A percentile compares a stretch with the other conserved stretches of the same genome.
These are phyloP conservation scores for Brotogeris chrysoptera DNA, from an alignment of 2,797 vertebrate genomes.

Conservation along the genomic window DNA sequence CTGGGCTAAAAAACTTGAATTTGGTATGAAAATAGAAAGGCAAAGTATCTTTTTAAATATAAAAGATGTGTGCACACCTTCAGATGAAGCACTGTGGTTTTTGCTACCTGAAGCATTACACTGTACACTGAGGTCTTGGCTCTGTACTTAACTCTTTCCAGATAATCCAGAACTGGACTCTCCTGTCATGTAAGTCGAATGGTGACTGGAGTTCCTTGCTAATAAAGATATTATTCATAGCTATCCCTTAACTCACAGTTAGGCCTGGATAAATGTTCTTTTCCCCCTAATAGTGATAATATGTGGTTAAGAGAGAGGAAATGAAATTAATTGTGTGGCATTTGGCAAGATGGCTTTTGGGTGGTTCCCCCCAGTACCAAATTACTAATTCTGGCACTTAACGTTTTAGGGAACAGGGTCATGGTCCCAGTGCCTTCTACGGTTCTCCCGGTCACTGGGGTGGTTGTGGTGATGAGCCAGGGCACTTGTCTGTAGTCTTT, in stretches of 20 bases:
- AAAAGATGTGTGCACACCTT: background rate
- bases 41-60: background rate
- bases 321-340: background rate
- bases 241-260: background rate
- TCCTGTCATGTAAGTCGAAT: background rate
- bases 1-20: background rate
- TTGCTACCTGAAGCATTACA: background rate
- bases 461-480: background rate
- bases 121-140: background rate
- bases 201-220: background rate
- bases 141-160: background rate
- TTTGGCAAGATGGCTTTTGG: background rate
- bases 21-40: background rate
- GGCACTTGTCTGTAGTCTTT: fast-evolving
- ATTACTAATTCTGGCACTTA: background rate
- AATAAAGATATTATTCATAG: background rate
- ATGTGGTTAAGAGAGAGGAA: background rate
- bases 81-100: background rate
- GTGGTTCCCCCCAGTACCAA: too few species aligned
- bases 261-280: background rate
- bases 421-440: background rate
- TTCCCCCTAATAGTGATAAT: background rate
- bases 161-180: background rate
- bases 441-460: background rate
- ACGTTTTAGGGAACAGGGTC: fast-evolving